These are phyloP conservation scores for Siniperca obscura DNA, from an alignment of 2,797 vertebrate species.

Conservation along the genomic window DNA sequence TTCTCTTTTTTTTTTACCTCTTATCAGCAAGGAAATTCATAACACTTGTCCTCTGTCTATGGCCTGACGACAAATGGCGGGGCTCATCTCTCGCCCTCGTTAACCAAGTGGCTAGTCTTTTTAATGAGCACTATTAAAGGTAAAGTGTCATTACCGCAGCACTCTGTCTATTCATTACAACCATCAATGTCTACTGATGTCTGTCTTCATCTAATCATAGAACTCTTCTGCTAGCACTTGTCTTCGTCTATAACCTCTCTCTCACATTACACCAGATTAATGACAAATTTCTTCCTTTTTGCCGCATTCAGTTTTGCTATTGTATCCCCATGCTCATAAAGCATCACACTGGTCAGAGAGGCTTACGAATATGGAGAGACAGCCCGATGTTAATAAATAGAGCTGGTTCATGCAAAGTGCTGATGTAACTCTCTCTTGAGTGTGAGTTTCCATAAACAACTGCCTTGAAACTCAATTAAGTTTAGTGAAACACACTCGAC, in stretches of 20 bases:
- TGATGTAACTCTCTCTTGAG: constrained; percentile 8
- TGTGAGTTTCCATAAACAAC: constrained; percentile 8
- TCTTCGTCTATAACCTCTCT: constrained; percentile 69
- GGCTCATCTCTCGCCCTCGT: constrained; percentile 69
- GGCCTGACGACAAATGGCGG: constrained; percentile 61
- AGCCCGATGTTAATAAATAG: neutral
- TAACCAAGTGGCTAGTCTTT: constrained; percentile 72
- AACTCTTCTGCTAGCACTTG: constrained; percentile 52
- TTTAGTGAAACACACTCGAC: constrained; percentile 18
- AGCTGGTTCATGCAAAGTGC: neutral
- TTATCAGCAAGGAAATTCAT: constrained; percentile 35
- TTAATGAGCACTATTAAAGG: constrained; percentile 85
- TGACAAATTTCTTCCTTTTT: constrained; percentile 68
- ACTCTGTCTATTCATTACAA: constrained; percentile 82
- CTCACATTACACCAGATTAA: constrained; percentile 65
- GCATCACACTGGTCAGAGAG: constrained; percentile 25
- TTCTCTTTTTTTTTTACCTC: constrained; percentile 1
- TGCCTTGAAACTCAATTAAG: neutral
- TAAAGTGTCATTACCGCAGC: constrained; percentile 77
- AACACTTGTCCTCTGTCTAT: constrained; percentile 8
- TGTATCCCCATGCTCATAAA: constrained; percentile 47
- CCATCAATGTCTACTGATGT: constrained; percentile 79
- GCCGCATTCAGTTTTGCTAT: constrained; percentile 49
- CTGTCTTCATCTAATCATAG: constrained; percentile 70
- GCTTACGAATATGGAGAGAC: neutral